phyloP scores from a whole-genome alignment of 2,113 vertebrate species.

The Scytalopus superciliaris region DNA sequence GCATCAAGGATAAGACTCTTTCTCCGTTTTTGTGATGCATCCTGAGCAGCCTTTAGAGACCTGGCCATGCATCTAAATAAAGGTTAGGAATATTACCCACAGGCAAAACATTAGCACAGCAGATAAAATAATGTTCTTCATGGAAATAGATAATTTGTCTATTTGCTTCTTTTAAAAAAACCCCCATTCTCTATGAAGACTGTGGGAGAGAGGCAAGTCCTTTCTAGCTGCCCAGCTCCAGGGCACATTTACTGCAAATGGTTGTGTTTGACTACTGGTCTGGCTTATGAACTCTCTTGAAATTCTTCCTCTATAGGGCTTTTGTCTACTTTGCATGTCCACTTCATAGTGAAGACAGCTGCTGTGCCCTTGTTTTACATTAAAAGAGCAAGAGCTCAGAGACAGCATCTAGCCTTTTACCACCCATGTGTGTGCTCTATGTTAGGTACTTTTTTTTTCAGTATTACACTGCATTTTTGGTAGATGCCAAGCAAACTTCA shows the following conservation, averaged over 20 bases:
- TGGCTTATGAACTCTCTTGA: neutral
- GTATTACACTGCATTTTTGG: neutral
- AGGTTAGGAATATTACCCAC: neutral
- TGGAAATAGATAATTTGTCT: neutral
- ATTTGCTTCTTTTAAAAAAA: neutral
- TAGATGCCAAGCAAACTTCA: neutral
- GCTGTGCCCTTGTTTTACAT: neutral
- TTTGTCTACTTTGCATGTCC: neutral
- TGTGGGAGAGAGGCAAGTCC: neutral
- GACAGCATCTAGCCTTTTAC: neutral
- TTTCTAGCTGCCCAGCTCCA: neutral
- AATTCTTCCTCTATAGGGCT: neutral
- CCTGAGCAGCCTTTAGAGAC: neutral
- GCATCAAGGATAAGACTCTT: conserved; percentile 41
- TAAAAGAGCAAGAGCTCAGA: neutral
- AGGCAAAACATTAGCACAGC: neutral
- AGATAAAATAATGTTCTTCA: neutral
- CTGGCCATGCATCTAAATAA: neutral
- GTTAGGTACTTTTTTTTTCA: neutral
- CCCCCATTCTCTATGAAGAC: neutral
- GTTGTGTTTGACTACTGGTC: neutral
- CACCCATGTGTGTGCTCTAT: accelerated
- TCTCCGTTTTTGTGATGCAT: conserved; percentile 13
- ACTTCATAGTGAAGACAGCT: neutral
- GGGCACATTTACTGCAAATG: neutral